These are phyloP conservation scores for Operophtera brumata DNA, from an alignment of 2,888 invertebrate genomes.

Conservation along the genomic window DNA sequence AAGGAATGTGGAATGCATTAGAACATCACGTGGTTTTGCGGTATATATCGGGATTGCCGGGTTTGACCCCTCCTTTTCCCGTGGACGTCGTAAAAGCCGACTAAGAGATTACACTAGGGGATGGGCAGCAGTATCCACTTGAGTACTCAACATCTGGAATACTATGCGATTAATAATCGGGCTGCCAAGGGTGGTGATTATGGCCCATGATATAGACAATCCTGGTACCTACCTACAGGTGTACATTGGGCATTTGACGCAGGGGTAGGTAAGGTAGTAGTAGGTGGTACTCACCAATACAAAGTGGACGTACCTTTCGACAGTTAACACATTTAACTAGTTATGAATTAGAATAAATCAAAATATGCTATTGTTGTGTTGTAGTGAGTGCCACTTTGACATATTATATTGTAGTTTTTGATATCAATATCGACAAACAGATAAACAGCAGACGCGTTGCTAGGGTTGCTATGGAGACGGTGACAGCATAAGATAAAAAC, in stretches of 20 bases:
- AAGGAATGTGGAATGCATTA: not conserved
- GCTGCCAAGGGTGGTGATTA: no score
- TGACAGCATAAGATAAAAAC: not conserved
- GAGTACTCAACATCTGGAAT: no score
- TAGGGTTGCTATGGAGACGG: slow-evolving; percentile 1
- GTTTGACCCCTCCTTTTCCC: no score
- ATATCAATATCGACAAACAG: slow-evolving; percentile 9
- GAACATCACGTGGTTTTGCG: no score
- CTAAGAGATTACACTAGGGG: no score
- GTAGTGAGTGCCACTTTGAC: not conserved
- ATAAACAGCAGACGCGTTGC: slow-evolving; percentile 11
- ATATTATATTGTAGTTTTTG: no score
- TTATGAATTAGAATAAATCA: not conserved
- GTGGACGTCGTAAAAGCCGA: no score
- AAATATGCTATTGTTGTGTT: not conserved
- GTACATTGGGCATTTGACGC: not conserved
- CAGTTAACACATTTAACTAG: not conserved
- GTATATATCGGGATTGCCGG: no score
- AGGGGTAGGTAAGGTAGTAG: no score
- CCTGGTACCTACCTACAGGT: no score
- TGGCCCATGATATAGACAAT: not conserved
- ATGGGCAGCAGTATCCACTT: no score
- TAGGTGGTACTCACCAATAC: not conserved
- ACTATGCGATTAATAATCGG: no score
- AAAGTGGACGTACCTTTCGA: not conserved